Evolutionary conservation across 2,113 vertebrate genomes (phyloP), one percentile per base, ranked within the genome.

Genomic region (Chauna torquata): DNA sequence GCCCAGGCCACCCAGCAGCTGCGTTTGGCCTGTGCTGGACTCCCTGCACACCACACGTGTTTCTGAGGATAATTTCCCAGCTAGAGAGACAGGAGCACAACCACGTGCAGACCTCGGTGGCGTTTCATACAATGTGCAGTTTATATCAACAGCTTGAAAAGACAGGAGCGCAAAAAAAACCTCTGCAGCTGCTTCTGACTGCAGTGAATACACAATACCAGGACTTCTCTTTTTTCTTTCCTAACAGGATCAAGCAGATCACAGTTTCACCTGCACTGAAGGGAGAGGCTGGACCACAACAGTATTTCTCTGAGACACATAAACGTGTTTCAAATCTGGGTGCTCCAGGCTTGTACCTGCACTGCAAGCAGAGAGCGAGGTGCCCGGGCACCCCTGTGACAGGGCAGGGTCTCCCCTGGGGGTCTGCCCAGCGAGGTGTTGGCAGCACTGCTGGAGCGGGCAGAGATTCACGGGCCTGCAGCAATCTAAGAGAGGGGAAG

Each of bases 171-270:
- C 62, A 80, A 90, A 90, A 57, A 12, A 57, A 10, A 57, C 13
- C 23, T 74, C 45, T 81, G 50, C 92, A 95, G 64, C 82, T 86
- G 80, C 92, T 90, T 66, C 83, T 88, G 71, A 50, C 59, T 92
- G 57, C 54, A 69, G 74, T 42, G 50, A 86, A 75, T 40, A 71
- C 32, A 78, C 49, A 61, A 8, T 28, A 76, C 45, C 18, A 52
- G 64, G n/a, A 18, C 6, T n/a, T 44, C 8, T 55, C 62, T 71
- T 28, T 36, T n/a, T 6, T 2, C 34, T 72, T 82, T 82, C 64
- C 58, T 54, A 75, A 45, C 6, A 12, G 13, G 12, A 65, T 87
- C 42, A 59, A 87, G 36, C 11, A 49, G 47, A 72, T 72, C 38
- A 69, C 72, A 85, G 49, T 54, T 92, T 87, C 38, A 90, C n/a